Percentiles rank a stretch among this genome's conserved stretches.
These are phyloP conservation scores for Callosobruchus maculatus DNA, from an alignment of 2,888 invertebrate species.

Conservation along the genomic window DNA sequence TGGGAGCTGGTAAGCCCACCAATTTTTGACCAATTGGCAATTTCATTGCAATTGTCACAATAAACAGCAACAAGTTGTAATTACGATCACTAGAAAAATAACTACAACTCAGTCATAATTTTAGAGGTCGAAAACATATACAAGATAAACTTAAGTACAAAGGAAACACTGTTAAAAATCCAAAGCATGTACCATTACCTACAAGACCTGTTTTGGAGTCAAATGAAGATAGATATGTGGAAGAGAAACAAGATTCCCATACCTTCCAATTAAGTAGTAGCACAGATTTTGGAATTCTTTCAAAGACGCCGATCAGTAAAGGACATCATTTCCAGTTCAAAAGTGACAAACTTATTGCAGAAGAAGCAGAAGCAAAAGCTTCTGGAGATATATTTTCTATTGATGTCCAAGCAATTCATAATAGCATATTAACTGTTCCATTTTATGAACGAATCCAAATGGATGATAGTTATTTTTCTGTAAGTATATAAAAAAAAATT, in stretches of 20 bases:
- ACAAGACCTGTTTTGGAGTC: constrained; percentile 13
- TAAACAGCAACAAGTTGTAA: too few species aligned
- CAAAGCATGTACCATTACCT: constrained; percentile 7
- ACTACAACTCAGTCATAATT: too few species aligned
- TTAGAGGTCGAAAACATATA: constrained; percentile 12
- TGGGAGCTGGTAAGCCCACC: too few species aligned
- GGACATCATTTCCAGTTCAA: constrained; percentile 23
- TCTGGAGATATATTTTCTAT: neutral
- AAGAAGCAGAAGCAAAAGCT: constrained; percentile 7
- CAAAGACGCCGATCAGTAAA: constrained; percentile 15
- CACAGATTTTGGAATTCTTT: constrained; percentile 16
- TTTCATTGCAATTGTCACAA: too few species aligned
- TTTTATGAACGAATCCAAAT: constrained; percentile 14
- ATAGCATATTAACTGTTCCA: constrained; percentile 17
- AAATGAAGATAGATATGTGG: constrained; percentile 19
- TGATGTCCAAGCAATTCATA: constrained; percentile 14
- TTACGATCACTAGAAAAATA: too few species aligned
- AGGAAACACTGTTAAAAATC: constrained; percentile 8
- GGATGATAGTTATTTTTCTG: constrained; percentile 13
- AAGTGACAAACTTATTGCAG: constrained; percentile 11
- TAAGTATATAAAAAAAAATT: too few species aligned
- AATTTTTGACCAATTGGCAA: too few species aligned
- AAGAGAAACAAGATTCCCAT: constrained; percentile 3
- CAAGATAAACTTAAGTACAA: constrained; percentile 16
- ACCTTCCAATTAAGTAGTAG: constrained; percentile 9